Evolutionary conservation across 1,140 invertebrate genomes (phyloP), one percentile per base, ranked within the genome.

Genomic region (Eriocheir sinensis): DNA sequence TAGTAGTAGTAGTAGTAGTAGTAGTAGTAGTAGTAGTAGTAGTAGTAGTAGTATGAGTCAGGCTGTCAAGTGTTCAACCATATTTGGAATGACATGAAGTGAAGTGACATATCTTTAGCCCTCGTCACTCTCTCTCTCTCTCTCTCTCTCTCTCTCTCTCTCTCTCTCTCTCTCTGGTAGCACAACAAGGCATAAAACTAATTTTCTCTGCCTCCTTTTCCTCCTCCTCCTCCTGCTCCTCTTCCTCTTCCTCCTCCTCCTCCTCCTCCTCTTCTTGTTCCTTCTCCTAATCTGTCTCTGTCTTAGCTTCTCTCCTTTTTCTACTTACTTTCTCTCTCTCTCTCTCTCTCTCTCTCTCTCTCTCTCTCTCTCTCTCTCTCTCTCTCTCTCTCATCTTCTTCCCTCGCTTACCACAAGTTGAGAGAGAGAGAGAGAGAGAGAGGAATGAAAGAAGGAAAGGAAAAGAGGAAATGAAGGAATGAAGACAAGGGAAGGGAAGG

Each of bases 351-450:
- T 21, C 53, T 72, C 53, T 21, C 21, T 21, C 53, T 72, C 21
- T 72, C 6, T 72, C 53, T 21, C 21, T 21, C 53, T 72, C 21
- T 21, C 27, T 21, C 53, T 72, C 21, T 21, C 21, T 21, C 53
- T 27, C 53, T 3, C 21, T 21, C 21, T 72, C 53, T 21, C 21
- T 72, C 53, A 21, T 21, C 21, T 27, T 21, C 53, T 27, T 21
- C 21, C 27, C 53, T 21, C 21, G 27, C 60, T 72, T 48, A 4
- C 44, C 44, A 4, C 60, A 72, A 27, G 60, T 72, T n/a, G 60
- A 72, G 60, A 72, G 60, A 72, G 60, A 72, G 60, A 72, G 60
- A 81, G 80, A 83, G 80, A 83, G 80, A 83, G 4, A n/a, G 80
- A 83, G 80, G 15, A n/a, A 83, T 32, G 36, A 36, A 72, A n/a